Evolutionary conservation across 2,888 invertebrate genomes (phyloP).

Genomic region (Chloroclystis v-ata): DNA sequence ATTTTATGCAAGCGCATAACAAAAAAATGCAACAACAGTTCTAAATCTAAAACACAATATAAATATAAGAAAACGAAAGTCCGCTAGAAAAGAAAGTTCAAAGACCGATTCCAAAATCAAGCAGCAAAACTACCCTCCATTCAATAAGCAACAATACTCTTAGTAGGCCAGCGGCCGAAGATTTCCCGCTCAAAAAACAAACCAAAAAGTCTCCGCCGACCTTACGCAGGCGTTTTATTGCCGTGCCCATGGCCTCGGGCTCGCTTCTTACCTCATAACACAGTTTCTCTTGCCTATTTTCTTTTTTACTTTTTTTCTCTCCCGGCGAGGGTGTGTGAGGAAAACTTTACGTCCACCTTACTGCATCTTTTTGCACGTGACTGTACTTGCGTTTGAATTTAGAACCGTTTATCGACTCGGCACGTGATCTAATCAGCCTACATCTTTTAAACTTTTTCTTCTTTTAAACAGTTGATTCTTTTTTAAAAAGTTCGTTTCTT

Average conservation of each 20-base stretch:
- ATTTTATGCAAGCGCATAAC: too few species aligned
- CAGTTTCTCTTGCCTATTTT: constrained; percentile 59
- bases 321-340: constrained; percentile 48
- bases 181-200: constrained; percentile 43
- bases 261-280: constrained; percentile 75
- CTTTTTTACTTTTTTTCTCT: constrained; percentile 45
- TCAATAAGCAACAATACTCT: constrained; percentile 20
- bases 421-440: constrained; percentile 6
- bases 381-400: constrained; percentile 38
- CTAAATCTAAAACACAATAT: background rate
- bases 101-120: constrained; percentile 20
- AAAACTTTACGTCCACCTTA: constrained; percentile 35
- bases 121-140: constrained; percentile 19
- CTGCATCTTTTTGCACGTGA: constrained; percentile 17
- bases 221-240: constrained; percentile 72
- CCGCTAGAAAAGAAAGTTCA: constrained; percentile 14
- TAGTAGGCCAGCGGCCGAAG: constrained; percentile 24
- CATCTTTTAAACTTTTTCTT: background rate
- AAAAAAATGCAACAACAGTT: background rate
- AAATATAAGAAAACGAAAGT: background rate
- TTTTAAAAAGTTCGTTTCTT: background rate
- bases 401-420: constrained; percentile 26
- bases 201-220: constrained; percentile 60
- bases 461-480: background rate
- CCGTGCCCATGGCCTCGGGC: constrained; percentile 71